phyloP scores from a whole-genome alignment of 2,113 vertebrate species.

The Tychaedon coryphoeus region DNA sequence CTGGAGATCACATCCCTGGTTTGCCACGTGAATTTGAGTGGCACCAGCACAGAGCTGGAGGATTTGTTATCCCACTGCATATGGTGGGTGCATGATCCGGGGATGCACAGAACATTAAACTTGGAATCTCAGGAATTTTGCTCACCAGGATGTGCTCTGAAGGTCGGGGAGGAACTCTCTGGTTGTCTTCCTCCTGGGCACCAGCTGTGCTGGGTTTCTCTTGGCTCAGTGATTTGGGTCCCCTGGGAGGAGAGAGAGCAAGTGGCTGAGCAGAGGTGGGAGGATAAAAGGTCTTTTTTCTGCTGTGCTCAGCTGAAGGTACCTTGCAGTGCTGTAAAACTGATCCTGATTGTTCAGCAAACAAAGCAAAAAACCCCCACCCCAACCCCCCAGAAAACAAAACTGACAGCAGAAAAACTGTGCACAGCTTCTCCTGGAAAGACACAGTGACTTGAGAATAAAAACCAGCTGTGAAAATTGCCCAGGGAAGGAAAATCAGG shows the following conservation, averaged over 20 bases:
- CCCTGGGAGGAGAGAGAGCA: neutral
- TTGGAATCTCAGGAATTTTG: neutral
- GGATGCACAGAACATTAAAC: neutral
- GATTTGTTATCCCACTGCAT: neutral
- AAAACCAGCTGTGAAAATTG: neutral
- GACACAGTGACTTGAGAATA: neutral
- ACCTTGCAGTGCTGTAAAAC: neutral
- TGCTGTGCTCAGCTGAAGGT: neutral
- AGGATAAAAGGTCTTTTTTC: neutral
- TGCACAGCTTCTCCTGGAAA: neutral
- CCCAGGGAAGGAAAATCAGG: neutral
- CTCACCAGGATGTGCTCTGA: neutral
- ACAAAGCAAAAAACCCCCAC: neutral
- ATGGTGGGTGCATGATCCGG: neutral
- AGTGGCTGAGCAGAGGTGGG: neutral
- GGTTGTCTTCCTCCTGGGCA: neutral
- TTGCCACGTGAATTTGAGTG: fast-evolving
- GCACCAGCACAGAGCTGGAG: neutral
- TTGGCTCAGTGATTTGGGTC: neutral
- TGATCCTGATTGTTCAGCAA: neutral
- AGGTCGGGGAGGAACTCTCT: fast-evolving
- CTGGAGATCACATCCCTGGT: neutral
- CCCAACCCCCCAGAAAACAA: neutral
- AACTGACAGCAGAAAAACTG: neutral
- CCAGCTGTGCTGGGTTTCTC: slow-evolving; percentile 10